Evolutionary conservation across 2,888 invertebrate genomes (phyloP).

Genomic region (Fabriciana adippe): DNA sequence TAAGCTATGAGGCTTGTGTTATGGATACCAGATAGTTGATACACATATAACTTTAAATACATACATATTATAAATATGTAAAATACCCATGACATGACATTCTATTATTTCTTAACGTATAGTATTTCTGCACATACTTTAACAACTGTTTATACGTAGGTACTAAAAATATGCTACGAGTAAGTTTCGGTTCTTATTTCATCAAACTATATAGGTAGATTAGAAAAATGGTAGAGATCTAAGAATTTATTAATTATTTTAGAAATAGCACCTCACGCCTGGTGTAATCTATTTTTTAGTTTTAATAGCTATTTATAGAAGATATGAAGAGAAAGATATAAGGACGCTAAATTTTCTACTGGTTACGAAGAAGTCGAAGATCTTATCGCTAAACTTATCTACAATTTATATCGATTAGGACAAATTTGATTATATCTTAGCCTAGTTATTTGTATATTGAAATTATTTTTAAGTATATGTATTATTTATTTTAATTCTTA

Average conservation of each 20-base stretch:
- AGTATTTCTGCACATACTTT: not conserved
- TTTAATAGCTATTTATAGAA: conserved; percentile 36
- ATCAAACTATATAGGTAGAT: not conserved
- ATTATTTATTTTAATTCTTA: not conserved
- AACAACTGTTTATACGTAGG: no score
- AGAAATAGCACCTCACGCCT: conserved; percentile 70
- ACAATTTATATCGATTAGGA: not conserved
- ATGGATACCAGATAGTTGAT: no score
- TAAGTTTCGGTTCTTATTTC: no score
- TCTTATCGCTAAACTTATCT: conserved; percentile 37
- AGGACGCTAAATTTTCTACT: conserved; percentile 45
- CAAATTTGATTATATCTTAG: conserved; percentile 29
- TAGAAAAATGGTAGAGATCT: not conserved
- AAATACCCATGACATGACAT: not conserved
- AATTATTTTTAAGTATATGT: not conserved
- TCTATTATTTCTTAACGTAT: not conserved
- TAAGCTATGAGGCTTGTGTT: no score
- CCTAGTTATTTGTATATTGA: conserved; percentile 6
- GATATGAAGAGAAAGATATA: conserved; percentile 47
- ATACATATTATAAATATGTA: no score
- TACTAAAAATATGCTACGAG: no score
- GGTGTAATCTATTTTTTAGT: conserved; percentile 46
- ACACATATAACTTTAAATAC: no score
- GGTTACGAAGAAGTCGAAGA: conserved; percentile 45
- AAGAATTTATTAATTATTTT: conserved; percentile 39